Percentiles rank a stretch among this genome's conserved stretches.
Conservation (phyloP, 2,888 invertebrate species). For the Temnothorax rugatulus region DNA sequence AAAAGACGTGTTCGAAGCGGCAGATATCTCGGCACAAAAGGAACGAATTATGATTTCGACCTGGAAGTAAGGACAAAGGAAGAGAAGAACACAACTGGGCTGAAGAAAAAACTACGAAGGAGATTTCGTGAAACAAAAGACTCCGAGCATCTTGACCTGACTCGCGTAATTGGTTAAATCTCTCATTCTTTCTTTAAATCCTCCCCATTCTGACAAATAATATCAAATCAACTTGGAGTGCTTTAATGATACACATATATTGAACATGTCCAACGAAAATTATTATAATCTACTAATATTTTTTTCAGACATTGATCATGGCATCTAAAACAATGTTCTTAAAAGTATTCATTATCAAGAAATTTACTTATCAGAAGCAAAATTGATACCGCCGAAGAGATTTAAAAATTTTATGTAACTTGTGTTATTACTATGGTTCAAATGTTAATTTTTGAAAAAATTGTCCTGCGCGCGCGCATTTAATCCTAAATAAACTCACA, state of each 20-base stretch:
- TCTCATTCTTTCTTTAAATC: slow-evolving; percentile 55
- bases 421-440: background rate
- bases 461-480: background rate
- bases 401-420: background rate
- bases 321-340: background rate
- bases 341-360: background rate
- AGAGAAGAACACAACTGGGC: slow-evolving; percentile 30
- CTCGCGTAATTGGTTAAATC: slow-evolving; percentile 76
- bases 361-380: background rate
- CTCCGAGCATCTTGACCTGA: slow-evolving; percentile 62
- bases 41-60: slow-evolving; percentile 61
- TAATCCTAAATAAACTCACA: background rate
- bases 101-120: slow-evolving; percentile 47
- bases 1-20: slow-evolving; percentile 50
- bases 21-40: slow-evolving; percentile 50
- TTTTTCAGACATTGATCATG: background rate
- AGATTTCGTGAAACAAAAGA: slow-evolving; percentile 74
- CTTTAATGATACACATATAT: background rate
- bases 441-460: background rate
- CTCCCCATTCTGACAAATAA: background rate
- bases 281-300: background rate
- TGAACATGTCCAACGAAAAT: background rate
- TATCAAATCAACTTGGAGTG: background rate
- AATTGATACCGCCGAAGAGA: background rate
- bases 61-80: slow-evolving; percentile 44